Base-by-base conservation (phyloP, 2,797 vertebrate genomes). In the Erpetoichthys calabaricus region DNA sequence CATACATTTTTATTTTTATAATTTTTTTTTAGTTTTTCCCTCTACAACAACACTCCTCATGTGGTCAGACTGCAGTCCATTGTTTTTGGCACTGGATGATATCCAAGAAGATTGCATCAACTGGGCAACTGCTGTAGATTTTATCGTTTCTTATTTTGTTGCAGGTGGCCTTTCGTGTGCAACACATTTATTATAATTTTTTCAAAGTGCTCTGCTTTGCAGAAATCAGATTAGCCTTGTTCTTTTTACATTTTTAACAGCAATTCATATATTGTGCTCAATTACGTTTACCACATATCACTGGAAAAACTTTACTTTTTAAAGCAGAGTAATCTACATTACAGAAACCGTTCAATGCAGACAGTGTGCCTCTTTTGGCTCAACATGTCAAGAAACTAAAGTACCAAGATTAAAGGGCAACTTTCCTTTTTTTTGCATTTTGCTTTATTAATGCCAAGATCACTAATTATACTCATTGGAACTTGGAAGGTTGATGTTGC, bases 391-490 rank as follows among this genome's bases (percentile, higher is more conserved):
- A 63, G 56, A 63, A 60, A 62, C 49, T 60, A 61, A 64, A 45
- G 45, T 45, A 62, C 52, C 54, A 68, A 80, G 75, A 84, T 86
- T 79, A 81, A 80, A 83, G 80, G 76, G 75, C 56, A 71, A 62
- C n/a, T 51, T 64, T 66, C 64, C 66, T 25, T 25, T 25, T 25
- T 64, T 64, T 65, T 74, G 72, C 69, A 64, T 71, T 66, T 69
- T 67, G 67, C 64, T 63, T 77, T 80, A 83, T 81, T 81, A 84
- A 83, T 79, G 68, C 67, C 59, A 42, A 67, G 74, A 78, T 75
- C 57, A 75, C 72, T 78, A 76, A 83, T 80, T 81, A 75, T 72
- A 75, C 65, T 55, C 67, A 65, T 75, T 63, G 72, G 76, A 79
- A 64, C 69, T 72, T 74, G 57, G 73, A 69, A 61, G 65, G 71